Percentiles rank a stretch among this genome's conserved stretches.
These are phyloP conservation scores for Siniperca obscura DNA, from an alignment of 2,797 vertebrate genomes.

Conservation along the genomic window DNA sequence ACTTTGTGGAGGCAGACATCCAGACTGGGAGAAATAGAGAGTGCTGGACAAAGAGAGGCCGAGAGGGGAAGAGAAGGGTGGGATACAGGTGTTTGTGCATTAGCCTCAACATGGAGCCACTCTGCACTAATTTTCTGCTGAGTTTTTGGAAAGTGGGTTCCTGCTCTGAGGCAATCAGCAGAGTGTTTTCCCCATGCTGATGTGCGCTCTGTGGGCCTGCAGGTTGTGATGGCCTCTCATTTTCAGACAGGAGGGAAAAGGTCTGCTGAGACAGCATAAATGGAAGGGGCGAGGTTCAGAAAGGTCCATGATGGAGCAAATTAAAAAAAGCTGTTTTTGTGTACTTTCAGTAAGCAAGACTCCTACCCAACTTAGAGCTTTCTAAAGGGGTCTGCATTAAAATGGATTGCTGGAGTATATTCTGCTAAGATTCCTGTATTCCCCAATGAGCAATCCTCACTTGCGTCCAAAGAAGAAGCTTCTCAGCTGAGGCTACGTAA, in stretches of 20 bases:
- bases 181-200: slow-evolving; percentile 59
- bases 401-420: background rate
- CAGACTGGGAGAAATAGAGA: slow-evolving; percentile 34
- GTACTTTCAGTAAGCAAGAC: slow-evolving; percentile 14
- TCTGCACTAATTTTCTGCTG: slow-evolving; percentile 75
- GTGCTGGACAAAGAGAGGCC: slow-evolving; percentile 26
- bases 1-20: slow-evolving; percentile 40
- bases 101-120: slow-evolving; percentile 50
- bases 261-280: slow-evolving; percentile 63
- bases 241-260: slow-evolving; percentile 33
- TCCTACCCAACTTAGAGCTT: background rate
- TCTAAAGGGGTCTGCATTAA: background rate
- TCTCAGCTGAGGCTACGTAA: background rate
- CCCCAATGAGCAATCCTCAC: background rate
- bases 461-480: background rate
- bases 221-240: slow-evolving; percentile 56
- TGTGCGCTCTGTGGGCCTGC: slow-evolving; percentile 47
- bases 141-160: slow-evolving; percentile 75
- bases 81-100: slow-evolving; percentile 70
- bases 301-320: slow-evolving; percentile 3
- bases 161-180: slow-evolving; percentile 61
- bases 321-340: slow-evolving; percentile 22
- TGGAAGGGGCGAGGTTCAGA: slow-evolving; percentile 12
- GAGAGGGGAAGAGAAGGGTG: background rate
- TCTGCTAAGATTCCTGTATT: background rate